Evolutionary conservation across 2,113 vertebrate genomes (phyloP).

Genomic region (Oncorhynchus kisutch): DNA sequence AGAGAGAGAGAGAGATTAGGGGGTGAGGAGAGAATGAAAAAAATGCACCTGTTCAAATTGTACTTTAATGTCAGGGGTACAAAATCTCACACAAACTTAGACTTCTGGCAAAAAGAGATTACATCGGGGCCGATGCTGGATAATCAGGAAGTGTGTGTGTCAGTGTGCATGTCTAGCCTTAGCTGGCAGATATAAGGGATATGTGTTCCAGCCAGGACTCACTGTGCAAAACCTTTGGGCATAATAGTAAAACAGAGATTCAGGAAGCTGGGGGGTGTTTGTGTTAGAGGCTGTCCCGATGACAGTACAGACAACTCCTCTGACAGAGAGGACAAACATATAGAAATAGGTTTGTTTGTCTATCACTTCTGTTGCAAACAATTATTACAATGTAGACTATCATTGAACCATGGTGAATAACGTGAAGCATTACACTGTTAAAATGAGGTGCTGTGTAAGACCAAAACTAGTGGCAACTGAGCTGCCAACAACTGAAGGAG

Average conservation of each 20-base stretch:
- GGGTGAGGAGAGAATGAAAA: neutral
- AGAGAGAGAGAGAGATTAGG: neutral
- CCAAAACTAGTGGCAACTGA: too few relatives aligned
- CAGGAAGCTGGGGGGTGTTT: neutral
- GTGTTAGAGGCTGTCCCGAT: neutral
- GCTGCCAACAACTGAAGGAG: too few relatives aligned
- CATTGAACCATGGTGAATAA: too few relatives aligned
- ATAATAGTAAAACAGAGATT: neutral
- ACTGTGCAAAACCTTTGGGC: neutral
- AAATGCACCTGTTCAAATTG: neutral
- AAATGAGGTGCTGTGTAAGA: too few relatives aligned
- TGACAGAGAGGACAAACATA: neutral
- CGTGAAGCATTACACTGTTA: too few relatives aligned
- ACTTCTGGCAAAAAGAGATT: neutral
- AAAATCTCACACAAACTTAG: conserved; percentile 4
- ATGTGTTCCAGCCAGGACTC: neutral
- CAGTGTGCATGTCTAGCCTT: neutral
- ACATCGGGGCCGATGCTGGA: neutral
- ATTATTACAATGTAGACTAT: too few relatives aligned
- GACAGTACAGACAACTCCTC: neutral
- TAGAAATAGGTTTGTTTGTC: too few relatives aligned
- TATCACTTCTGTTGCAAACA: too few relatives aligned
- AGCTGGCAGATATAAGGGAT: neutral
- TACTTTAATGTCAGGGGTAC: neutral
- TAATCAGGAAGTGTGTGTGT: neutral